Evolutionary conservation across 1,140 invertebrate genomes (phyloP), one percentile per base, ranked within the genome.

Genomic region (Trichonephila clavata): DNA sequence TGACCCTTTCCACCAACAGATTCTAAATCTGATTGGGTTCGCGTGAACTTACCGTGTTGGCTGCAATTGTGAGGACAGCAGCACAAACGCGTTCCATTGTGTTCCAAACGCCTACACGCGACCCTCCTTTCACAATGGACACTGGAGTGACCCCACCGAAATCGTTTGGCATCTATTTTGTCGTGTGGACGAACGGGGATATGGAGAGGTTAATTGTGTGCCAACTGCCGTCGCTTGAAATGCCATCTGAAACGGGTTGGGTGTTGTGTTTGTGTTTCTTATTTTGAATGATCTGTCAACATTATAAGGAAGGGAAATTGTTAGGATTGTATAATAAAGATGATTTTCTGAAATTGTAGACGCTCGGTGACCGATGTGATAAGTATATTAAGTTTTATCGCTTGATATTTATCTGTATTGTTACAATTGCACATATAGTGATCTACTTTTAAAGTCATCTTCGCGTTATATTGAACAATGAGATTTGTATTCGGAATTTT

Each of bases 11-110:
- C 13, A 16, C 68, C 27, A 77, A 39, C 68, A 77, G 68, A 77
- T 77, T 77, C 27, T 16, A 27, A 14, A 32, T 77, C 68, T 77
- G 68, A 77, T 77, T 77, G 68, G 16, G 68, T 24, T 77, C 68
- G 27, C 68, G 68, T 77, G 68, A 77, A 32, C 68, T 20, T 16
- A 14, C 68, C 24, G 68, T 77, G 68, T 24, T 61, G 16, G 16
- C 16, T 21, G 16, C 60, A 14, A 61, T 61, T 61, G 60, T 61
- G 60, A 61, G 20, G 60, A 61, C 60, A 61, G 68, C 13, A 7
- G 27, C 24, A 77, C 65, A 32, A 71, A 77, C 32, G 68, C 27
- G 68, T 77, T 77, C 68, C 68, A 77, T 77, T 77, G 68, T 77
- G 24, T 77, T 77, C 14, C 24, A 27, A 27, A 27, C 68, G 68